Evolutionary conservation across 1,140 invertebrate genomes (phyloP).

Genomic region (Periplaneta americana): DNA sequence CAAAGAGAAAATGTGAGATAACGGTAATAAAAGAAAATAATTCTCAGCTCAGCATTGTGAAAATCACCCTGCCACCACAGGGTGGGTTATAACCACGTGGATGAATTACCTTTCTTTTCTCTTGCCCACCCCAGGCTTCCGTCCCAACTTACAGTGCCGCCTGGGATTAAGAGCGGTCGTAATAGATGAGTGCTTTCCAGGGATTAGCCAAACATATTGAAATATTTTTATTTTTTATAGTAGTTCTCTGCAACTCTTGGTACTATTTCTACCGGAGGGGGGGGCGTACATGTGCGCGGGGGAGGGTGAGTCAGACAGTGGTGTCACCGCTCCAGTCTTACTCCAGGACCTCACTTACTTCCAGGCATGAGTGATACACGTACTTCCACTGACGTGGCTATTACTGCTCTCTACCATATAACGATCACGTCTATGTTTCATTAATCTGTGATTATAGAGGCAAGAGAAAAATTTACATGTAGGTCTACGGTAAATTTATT

Average conservation of each 20-base stretch:
- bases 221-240: neutral
- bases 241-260: neutral
- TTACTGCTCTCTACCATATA: too few relatives aligned
- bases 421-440: too few relatives aligned
- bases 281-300: too few relatives aligned
- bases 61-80: neutral
- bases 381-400: too few relatives aligned
- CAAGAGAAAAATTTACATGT: too few relatives aligned
- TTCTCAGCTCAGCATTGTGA: neutral
- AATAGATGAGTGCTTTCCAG: neutral
- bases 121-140: neutral
- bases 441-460: too few relatives aligned
- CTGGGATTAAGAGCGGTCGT: neutral
- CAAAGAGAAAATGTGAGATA: neutral
- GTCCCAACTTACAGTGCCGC: neutral
- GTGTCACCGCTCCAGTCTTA: neutral
- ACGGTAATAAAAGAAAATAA: neutral
- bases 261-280: too few relatives aligned
- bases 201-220: neutral
- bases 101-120: neutral
- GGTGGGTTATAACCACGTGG: neutral
- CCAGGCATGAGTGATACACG: neutral
- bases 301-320: neutral
- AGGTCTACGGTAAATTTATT: too few relatives aligned
- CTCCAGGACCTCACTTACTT: neutral